Evolutionary conservation across 2,797 vertebrate genomes (phyloP).

Genomic region (Sebastes matsubarae): DNA sequence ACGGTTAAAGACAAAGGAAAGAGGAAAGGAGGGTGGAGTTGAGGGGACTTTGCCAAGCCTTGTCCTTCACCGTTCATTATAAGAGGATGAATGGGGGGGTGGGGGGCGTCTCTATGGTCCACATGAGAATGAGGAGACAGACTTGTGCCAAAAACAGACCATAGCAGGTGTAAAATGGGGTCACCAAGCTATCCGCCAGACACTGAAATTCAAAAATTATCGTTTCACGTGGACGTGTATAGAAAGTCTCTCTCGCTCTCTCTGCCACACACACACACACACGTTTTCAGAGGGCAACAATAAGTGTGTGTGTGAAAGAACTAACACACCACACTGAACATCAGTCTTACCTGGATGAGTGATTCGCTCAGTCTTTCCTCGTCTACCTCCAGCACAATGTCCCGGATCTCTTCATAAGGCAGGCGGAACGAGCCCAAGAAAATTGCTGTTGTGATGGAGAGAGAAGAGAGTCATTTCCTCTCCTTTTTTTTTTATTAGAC

Average conservation of each 20-base stretch:
- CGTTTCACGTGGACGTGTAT: slow-evolving; percentile 9
- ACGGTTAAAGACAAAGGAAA: slow-evolving; percentile 74
- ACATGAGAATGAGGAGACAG: slow-evolving; percentile 53
- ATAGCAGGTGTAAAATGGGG: slow-evolving; percentile 47
- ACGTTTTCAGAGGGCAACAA: slow-evolving; percentile 13
- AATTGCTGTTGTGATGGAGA: slow-evolving; percentile 90
- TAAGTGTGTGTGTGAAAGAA: slow-evolving; percentile 1
- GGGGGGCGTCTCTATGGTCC: slow-evolving; percentile 57
- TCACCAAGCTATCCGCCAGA: slow-evolving; percentile 19
- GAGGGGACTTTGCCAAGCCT: slow-evolving; percentile 72
- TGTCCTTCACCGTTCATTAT: slow-evolving; percentile 78
- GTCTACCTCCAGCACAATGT: slow-evolving; percentile 93
- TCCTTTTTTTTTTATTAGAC: slow-evolving; percentile 60
- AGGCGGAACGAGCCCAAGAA: slow-evolving; percentile 98
- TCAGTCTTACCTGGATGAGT: slow-evolving; percentile 93
- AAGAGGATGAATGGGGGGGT: slow-evolving; percentile 62
- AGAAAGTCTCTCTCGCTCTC: neutral
- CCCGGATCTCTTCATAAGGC: slow-evolving; percentile 97
- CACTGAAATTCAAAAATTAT: slow-evolving; percentile 15
- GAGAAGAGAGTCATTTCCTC: slow-evolving; percentile 73
- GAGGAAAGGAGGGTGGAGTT: slow-evolving; percentile 69
- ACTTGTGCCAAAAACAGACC: slow-evolving; percentile 54
- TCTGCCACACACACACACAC: neutral
- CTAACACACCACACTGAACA: slow-evolving; percentile 41
- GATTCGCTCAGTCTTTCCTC: slow-evolving; percentile 94